Evolutionary conservation across 2,888 invertebrate species (phyloP).

Genomic region (Acanthosoma haemorrhoidale): DNA sequence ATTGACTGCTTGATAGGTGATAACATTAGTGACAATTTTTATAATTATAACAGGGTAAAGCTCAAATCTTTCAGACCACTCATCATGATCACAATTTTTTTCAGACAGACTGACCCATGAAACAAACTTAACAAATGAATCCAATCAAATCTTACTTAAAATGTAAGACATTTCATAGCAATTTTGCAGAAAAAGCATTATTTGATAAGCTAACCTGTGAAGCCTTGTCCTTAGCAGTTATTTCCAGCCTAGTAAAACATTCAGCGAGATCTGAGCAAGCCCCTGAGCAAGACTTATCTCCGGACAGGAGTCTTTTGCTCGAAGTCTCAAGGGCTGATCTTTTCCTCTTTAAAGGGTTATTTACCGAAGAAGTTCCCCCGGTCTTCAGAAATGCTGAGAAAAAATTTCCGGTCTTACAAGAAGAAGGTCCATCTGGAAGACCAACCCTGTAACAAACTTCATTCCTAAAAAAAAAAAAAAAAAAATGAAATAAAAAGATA

Average conservation of each 20-base stretch:
- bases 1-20: too few species aligned
- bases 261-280: conserved; percentile 15
- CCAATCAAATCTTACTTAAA: background rate
- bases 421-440: background rate
- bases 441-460: conserved; percentile 14
- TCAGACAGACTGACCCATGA: background rate
- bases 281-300: background rate
- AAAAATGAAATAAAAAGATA: background rate
- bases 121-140: background rate
- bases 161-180: too few species aligned
- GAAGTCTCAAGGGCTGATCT: conserved; percentile 38
- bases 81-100: background rate
- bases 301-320: conserved; percentile 16
- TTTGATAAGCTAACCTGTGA: background rate
- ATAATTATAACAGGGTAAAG: too few species aligned
- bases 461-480: conserved; percentile 5
- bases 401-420: conserved; percentile 6
- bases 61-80: background rate
- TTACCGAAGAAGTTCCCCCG: background rate
- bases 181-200: too few species aligned
- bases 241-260: conserved; percentile 22
- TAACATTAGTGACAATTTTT: too few species aligned
- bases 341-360: conserved; percentile 46
- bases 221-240: conserved; percentile 7
- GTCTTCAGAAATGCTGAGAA: conserved; percentile 17